phyloP scores from a whole-genome alignment of 1,140 invertebrate species.

The Hylaeus volcanicus region DNA sequence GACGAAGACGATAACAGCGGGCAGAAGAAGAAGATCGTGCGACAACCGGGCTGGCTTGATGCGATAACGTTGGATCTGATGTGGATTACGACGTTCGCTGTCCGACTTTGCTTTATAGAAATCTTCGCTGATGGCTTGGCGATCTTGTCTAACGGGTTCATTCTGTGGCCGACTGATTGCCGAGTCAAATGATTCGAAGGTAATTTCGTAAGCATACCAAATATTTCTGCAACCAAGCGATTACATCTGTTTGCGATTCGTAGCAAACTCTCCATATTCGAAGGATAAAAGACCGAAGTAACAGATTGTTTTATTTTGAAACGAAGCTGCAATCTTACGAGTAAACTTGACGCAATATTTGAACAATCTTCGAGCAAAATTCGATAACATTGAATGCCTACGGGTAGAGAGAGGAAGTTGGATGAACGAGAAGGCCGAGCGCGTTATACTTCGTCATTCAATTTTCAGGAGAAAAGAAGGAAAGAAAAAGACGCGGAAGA shows the following conservation, averaged over 20 bases:
- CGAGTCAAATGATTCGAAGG: background rate
- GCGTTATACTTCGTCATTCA: background rate
- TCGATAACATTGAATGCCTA: background rate
- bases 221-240: background rate
- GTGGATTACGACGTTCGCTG: constrained; percentile 58
- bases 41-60: constrained; percentile 49
- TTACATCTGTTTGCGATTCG: background rate
- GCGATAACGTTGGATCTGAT: constrained; percentile 63
- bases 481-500: background rate
- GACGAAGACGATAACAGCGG: constrained; percentile 18
- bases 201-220: background rate
- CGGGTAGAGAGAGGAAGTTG: background rate
- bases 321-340: background rate
- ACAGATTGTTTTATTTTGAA: background rate
- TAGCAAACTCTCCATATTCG: too few relatives aligned
- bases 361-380: background rate
- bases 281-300: background rate
- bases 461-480: background rate
- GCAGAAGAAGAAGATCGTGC: background rate
- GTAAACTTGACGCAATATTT: background rate
- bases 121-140: constrained; percentile 58
- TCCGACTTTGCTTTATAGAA: constrained; percentile 60
- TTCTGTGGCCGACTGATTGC: constrained; percentile 5
- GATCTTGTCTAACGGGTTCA: constrained; percentile 57
- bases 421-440: background rate